These are phyloP conservation scores for Spea hammondii DNA, from an alignment of 2,797 vertebrate species.

Conservation along the genomic window DNA sequence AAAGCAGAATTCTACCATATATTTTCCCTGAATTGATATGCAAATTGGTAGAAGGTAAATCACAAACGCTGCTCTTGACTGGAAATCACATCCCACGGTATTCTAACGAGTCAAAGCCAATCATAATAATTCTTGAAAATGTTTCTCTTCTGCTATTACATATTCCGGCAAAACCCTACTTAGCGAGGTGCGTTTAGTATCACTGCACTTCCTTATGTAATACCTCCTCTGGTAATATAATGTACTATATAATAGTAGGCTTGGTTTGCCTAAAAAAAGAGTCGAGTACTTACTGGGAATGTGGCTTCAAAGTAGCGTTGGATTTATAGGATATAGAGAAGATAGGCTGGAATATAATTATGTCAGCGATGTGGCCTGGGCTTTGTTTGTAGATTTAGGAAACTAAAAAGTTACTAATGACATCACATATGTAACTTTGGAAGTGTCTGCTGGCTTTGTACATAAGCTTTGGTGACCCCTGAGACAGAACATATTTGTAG, in stretches of 20 bases:
- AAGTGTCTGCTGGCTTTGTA: no score
- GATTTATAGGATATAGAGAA: background rate
- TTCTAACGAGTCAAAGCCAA: slow-evolving; percentile 41
- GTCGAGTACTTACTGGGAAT: background rate
- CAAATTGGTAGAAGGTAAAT: slow-evolving; percentile 57
- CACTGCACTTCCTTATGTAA: background rate
- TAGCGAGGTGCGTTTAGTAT: slow-evolving; percentile 6
- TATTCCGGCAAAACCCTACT: slow-evolving; percentile 6
- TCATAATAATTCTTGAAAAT: slow-evolving; percentile 37
- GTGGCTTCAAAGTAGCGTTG: background rate
- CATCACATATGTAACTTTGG: no score
- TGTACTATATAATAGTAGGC: background rate
- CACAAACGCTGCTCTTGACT: slow-evolving; percentile 50
- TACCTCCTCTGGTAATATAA: background rate
- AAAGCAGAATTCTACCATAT: slow-evolving; percentile 18
- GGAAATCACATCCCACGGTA: slow-evolving; percentile 45
- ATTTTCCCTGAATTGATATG: slow-evolving; percentile 44
- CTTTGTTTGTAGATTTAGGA: slow-evolving; percentile 57
- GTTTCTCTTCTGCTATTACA: slow-evolving; percentile 29
- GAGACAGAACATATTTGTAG: no score
- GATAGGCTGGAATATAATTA: background rate
- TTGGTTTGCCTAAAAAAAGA: background rate
- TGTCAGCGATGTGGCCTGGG: background rate
- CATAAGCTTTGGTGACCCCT: no score
- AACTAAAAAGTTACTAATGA: slow-evolving; percentile 50